Percentiles rank a stretch among this genome's conserved stretches.
Evolutionary conservation across 92 coral and sea anemone species (phyloP).

Genomic region (Porites cylindrica): DNA sequence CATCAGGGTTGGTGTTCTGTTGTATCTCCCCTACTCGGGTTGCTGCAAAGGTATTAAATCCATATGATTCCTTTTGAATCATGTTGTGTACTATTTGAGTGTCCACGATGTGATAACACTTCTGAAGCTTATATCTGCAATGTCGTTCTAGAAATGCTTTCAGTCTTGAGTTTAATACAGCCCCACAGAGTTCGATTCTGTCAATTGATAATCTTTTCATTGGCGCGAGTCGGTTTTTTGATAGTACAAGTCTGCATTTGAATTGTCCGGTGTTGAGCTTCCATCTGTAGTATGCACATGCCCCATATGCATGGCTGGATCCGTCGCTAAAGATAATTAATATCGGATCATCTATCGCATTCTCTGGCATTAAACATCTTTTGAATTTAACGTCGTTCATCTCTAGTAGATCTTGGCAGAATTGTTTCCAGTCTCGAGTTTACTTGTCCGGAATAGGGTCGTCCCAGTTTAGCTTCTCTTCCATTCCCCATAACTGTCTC

Average conservation of each 20-base stretch:
- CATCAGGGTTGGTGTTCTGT: constrained; percentile 47
- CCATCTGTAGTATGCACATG: constrained; percentile 48
- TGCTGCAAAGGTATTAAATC: constrained; percentile 73
- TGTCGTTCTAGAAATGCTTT: constrained; percentile 50
- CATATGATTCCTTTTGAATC: constrained; percentile 56
- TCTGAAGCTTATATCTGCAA: constrained; percentile 46
- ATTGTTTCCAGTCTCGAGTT: constrained; percentile 16
- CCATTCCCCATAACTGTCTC: constrained; percentile 52
- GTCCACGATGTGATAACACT: constrained; percentile 64
- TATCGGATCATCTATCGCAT: constrained; percentile 1
- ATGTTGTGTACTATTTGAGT: constrained; percentile 68
- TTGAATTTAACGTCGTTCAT: constrained; percentile 37
- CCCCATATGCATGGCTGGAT: no score
- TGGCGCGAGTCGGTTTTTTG: constrained; percentile 71
- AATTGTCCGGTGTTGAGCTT: constrained; percentile 36
- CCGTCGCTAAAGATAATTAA: no score
- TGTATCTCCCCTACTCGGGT: constrained; percentile 74
- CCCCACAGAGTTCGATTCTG: constrained; percentile 68
- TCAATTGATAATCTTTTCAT: constrained; percentile 65
- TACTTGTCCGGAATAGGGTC: constrained; percentile 49
- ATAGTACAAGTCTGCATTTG: constrained; percentile 48
- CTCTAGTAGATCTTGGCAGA: constrained; percentile 35
- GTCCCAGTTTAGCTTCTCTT: constrained; percentile 58
- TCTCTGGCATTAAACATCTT: constrained; percentile 37
- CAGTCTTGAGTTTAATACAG: constrained; percentile 56